phyloP scores from a whole-genome alignment of 2,113 vertebrate species.

The Dromiciops gliroides region DNA sequence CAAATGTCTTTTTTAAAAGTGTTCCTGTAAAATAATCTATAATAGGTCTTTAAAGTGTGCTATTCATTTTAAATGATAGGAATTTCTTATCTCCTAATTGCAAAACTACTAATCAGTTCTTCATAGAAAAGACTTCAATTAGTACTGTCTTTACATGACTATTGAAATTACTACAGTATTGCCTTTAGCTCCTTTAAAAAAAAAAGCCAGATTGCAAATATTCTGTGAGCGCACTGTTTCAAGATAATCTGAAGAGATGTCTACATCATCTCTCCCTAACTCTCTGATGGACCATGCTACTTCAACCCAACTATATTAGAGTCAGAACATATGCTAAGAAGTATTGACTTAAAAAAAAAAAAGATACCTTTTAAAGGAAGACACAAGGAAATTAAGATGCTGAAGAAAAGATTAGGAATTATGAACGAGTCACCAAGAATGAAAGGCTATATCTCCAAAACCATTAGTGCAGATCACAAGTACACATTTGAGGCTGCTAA shows the following conservation, averaged over 20 bases:
- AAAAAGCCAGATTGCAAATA: conserved; percentile 55
- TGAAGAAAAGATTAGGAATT: conserved; percentile 55
- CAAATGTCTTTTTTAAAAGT: conserved; percentile 75
- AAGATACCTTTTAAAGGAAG: conserved; percentile 68
- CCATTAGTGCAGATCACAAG: conserved; percentile 73
- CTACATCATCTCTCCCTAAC: conserved; percentile 56
- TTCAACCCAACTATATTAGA: conserved; percentile 47
- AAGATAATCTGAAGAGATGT: conserved; percentile 54
- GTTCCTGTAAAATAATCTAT: conserved; percentile 62
- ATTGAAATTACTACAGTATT: conserved; percentile 59
- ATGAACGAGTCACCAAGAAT: conserved; percentile 75
- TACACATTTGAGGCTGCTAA: conserved; percentile 73
- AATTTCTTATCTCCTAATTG: conserved; percentile 60
- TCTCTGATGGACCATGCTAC: conserved; percentile 62
- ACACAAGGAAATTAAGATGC: conserved; percentile 52
- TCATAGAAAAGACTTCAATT: conserved; percentile 62
- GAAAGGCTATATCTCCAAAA: conserved; percentile 73
- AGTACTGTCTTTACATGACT: conserved; percentile 38
- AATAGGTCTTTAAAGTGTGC: conserved; percentile 69
- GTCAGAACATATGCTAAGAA: conserved; percentile 54
- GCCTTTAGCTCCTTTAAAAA: conserved; percentile 57
- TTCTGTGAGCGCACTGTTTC: conserved; percentile 30
- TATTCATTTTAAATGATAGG: conserved; percentile 65
- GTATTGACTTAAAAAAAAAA: conserved; percentile 50
- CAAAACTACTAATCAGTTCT: conserved; percentile 63